Evolutionary conservation across 2,888 invertebrate species (phyloP), one percentile per base, ranked within the genome.

Genomic region (Drosophila ustulata): DNA sequence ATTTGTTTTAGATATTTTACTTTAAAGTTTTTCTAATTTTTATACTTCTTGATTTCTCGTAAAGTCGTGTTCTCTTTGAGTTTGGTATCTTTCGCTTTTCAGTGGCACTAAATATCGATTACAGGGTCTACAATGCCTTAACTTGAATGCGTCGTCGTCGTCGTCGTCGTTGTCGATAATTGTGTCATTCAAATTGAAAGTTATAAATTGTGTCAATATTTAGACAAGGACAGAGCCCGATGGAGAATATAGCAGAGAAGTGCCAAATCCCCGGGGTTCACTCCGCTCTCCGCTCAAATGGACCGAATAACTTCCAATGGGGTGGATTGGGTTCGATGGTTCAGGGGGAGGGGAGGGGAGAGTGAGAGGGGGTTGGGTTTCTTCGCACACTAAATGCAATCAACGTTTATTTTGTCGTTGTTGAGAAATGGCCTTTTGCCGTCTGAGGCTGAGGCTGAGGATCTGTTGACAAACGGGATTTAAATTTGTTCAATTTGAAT

Each of bases 171-270:
- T 18, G 37, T 70, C 67, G 51, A 71, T 82, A 82, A 87, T 80
- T 85, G 85, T 85, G 75, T 75, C 82, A 85, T 79, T 73, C 82
- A 61, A 84, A 79, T 81, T 83, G 83, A 80, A 78, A 77, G 80
- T 78, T 83, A 76, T 88, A 87, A 88, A 88, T 83, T 82, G 78
- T 83, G 86, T 87, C 86, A 87, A 87, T 87, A 87, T 86, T 86
- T 88, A 63, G 83, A 86, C 85, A 85, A 63, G 64, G 64, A 53
- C 61, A 63, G 51, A 37, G 37, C 37, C n/a, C 37, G 37, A 37
- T 37, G n/a, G 55, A 43, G 68, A 43, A 32, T 13, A 8, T 4
- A 26, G 8, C 5, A n/a, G 56, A 66, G 71, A 69, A 79, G 63
- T 70, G 59, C 26, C 45, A 41, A 61, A 59, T 76, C 85, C 82